phyloP scores from a whole-genome alignment of 23 tunicate species.

The Phallusia fumigata region DNA sequence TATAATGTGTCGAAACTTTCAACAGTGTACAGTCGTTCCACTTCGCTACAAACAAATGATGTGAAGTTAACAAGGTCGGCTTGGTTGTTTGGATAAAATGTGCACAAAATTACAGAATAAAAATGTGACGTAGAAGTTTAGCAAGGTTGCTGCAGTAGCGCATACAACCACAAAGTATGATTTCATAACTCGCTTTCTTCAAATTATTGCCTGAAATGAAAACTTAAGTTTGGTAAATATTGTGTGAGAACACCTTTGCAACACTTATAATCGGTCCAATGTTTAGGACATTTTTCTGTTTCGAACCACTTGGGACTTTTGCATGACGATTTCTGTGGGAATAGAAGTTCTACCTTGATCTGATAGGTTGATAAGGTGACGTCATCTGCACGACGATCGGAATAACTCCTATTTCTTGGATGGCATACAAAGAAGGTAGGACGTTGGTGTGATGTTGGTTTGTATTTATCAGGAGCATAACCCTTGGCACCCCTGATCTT shows the following conservation, averaged over 20 bases:
- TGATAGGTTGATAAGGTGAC: neutral
- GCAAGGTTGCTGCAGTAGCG: no score
- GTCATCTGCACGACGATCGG: slow-evolving; percentile 52
- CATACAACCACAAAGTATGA: no score
- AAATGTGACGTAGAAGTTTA: no score
- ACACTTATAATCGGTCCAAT: no score
- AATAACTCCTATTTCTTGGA: slow-evolving; percentile 26
- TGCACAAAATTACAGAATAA: neutral
- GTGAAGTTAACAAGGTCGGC: neutral
- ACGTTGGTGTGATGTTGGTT: slow-evolving; percentile 44
- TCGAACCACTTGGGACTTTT: no score
- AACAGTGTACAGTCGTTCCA: slow-evolving; percentile 27
- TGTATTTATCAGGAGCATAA: slow-evolving; percentile 45
- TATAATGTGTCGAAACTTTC: slow-evolving; percentile 33
- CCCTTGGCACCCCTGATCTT: slow-evolving; percentile 36
- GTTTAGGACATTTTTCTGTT: no score
- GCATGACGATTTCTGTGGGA: no score
- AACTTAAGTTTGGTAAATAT: no score
- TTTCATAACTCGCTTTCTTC: no score
- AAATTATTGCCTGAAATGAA: no score
- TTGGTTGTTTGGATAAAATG: neutral
- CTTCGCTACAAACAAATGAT: slow-evolving; percentile 13
- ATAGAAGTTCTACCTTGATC: neutral
- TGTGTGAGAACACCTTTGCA: no score
- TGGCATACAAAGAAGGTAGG: neutral